Evolutionary conservation across 2,797 vertebrate species (phyloP).

Genomic region (Crypturellus tataupa): DNA sequence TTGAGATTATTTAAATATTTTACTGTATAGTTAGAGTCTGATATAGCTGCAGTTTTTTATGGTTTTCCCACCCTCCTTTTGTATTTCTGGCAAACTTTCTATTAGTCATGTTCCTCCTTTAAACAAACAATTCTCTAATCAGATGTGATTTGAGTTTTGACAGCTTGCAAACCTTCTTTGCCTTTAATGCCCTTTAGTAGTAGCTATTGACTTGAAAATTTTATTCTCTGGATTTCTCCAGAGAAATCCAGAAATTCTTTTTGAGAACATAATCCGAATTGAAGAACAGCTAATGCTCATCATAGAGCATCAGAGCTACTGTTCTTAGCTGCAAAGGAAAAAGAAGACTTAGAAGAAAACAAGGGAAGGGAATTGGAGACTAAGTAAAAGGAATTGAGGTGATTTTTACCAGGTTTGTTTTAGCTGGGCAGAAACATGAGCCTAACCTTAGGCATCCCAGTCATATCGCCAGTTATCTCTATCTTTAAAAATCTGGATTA

Average conservation of each 20-base stretch:
- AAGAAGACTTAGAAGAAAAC: not conserved
- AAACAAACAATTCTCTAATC: not conserved
- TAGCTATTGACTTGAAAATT: slow-evolving; percentile 5
- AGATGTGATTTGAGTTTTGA: slow-evolving; percentile 19
- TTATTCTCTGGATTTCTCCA: slow-evolving; percentile 2
- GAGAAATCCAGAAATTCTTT: no score
- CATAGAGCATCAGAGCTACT: not conserved
- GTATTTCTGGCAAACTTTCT: not conserved
- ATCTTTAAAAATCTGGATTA: not conserved
- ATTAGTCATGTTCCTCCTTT: not conserved
- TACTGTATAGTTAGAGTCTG: not conserved
- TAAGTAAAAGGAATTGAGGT: not conserved
- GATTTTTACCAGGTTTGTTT: not conserved
- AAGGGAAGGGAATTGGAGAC: not conserved
- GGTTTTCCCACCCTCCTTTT: not conserved
- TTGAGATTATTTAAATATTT: not conserved
- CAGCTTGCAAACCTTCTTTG: not conserved
- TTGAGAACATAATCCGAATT: not conserved
- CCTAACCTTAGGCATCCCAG: not conserved
- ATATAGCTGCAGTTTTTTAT: not conserved
- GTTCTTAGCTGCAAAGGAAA: not conserved
- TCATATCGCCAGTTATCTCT: not conserved
- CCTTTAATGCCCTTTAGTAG: not conserved
- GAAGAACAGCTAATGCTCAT: slow-evolving; percentile 14
- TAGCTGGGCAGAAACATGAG: not conserved